A percentile compares a stretch with the other conserved stretches of the same genome.
These are phyloP conservation scores for Poecile atricapillus DNA, from an alignment of 2,113 vertebrate genomes.

Conservation along the genomic window DNA sequence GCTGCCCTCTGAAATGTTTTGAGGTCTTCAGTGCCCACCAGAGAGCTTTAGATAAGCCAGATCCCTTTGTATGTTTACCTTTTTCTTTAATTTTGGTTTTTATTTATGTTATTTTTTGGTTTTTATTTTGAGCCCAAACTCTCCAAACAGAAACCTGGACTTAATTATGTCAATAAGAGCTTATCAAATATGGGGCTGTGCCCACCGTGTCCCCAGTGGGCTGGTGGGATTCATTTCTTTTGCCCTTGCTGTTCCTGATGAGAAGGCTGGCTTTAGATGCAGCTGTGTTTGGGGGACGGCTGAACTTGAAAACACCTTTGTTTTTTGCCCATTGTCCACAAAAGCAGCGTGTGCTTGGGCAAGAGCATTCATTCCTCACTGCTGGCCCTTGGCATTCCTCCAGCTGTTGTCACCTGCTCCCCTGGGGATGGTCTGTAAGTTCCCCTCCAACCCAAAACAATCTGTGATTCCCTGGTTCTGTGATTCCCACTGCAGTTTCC, in stretches of 20 bases:
- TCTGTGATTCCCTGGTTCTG: not conserved
- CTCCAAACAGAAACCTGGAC: not conserved
- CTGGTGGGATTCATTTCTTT: not conserved
- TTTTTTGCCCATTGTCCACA: not conserved
- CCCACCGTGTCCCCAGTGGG: not conserved
- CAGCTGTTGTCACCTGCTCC: not conserved
- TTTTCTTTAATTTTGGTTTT: not conserved
- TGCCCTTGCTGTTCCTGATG: not conserved
- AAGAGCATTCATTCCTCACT: fast-evolving
- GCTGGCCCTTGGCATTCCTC: not conserved
- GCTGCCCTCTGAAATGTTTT: not conserved
- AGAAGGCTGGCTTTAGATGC: not conserved
- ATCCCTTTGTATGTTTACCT: not conserved
- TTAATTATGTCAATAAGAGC: not conserved
- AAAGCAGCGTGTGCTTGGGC: not conserved
- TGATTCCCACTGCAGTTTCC: not conserved
- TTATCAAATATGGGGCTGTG: not conserved
- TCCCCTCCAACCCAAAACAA: not conserved
- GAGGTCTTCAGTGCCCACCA: not conserved
- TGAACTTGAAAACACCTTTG: not conserved
- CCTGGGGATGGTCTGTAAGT: not conserved
- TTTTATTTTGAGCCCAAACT: not conserved
- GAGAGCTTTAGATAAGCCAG: not conserved
- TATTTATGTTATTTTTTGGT: not conserved
- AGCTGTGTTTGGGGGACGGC: not conserved